A percentile compares a stretch with the other conserved stretches of the same genome.
These are phyloP conservation scores for Anoncus sp. DNA, from an alignment of 2,888 invertebrate species.

Conservation along the genomic window DNA sequence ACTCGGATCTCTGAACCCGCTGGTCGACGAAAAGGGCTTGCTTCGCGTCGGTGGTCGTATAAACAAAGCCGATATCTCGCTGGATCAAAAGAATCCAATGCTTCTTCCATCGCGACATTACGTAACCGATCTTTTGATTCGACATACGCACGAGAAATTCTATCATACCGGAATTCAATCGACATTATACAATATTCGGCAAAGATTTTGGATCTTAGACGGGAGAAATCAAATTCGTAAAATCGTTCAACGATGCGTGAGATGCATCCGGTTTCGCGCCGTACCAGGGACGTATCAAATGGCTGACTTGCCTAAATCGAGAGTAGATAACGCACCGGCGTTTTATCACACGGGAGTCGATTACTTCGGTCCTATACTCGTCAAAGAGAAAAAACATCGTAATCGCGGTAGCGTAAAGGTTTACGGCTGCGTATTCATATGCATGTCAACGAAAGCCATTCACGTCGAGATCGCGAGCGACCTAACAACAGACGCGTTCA, in stretches of 20 bases:
- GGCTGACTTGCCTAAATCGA: conserved; percentile 40
- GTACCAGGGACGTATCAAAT: conserved; percentile 10
- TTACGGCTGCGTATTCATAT: no score
- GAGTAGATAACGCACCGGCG: conserved; percentile 27
- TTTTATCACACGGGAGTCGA: conserved; percentile 51
- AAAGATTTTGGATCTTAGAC: conserved; percentile 18
- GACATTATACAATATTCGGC: conserved; percentile 21
- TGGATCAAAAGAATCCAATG: conserved; percentile 49
- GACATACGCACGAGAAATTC: conserved; percentile 1
- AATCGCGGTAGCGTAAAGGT: conserved; percentile 9
- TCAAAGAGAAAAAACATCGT: conserved; percentile 21
- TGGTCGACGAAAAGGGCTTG: conserved; percentile 42
- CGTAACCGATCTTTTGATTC: conserved; percentile 37
- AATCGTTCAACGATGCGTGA: conserved; percentile 32
- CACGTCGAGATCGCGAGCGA: conserved; percentile 46
- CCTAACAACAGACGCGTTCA: conserved; percentile 46
- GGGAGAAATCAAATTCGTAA: conserved; percentile 11
- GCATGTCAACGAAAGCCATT: conserved; percentile 52
- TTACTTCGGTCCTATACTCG: conserved; percentile 43
- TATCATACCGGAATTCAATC: conserved; percentile 40
- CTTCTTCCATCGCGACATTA: conserved; percentile 49
- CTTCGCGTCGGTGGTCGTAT: conserved; percentile 53
- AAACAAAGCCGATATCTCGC: conserved; percentile 31
- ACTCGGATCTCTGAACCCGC: conserved; percentile 47
- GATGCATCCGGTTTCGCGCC: conserved; percentile 38